Evolutionary conservation across 2,113 vertebrate species (phyloP), one percentile per base, ranked within the genome.

Genomic region (Oceanites oceanicus): DNA sequence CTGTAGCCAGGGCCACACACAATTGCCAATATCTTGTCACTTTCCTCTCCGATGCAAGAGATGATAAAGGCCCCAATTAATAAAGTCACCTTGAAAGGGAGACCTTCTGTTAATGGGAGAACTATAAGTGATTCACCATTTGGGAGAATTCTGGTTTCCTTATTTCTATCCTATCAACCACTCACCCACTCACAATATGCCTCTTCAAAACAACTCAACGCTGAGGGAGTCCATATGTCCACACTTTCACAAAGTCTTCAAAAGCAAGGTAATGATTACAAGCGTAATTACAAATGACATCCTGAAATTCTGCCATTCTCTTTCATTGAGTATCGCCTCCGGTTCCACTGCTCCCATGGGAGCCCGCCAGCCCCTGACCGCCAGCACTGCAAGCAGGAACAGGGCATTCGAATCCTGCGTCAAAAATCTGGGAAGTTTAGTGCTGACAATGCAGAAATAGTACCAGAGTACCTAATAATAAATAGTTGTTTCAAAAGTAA

Each of bases 1-100:
- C 94, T 77, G 91, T 93, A 98, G 70, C 95, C 91, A 88, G 85
- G 97, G 92, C 96, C 97, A 96, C 95, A 67, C 50, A 67, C 55
- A 93, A 94, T 94, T 91, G 88, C 87, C 93, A 95, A 87, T 96
- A 97, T 66, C 34, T 71, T 83, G 96, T 87, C 91, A 82, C 93
- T 96, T 97, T 96, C 92, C 66, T 34, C 82, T 97, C 96, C 98
- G 98, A 99, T 98, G 93, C 98, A 99, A 98, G 98, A 98, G 97
- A 98, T 97, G 95, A 99, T 98, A 98, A 99, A 98, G 93, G 52
- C 94, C 95, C 96, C 97, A 98, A 97, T 98, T 98, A 98, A 98
- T 98, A 97, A 98, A 99, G 98, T 98, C 98, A 99, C 98, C 98
- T 99, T 99, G 97, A 98, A 86, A 98, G 84, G 97, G 96, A 93